Percentiles rank a stretch among this genome's conserved stretches.
Evolutionary conservation across 2,888 invertebrate genomes (phyloP).

Genomic region (Cynaeus angustus): DNA sequence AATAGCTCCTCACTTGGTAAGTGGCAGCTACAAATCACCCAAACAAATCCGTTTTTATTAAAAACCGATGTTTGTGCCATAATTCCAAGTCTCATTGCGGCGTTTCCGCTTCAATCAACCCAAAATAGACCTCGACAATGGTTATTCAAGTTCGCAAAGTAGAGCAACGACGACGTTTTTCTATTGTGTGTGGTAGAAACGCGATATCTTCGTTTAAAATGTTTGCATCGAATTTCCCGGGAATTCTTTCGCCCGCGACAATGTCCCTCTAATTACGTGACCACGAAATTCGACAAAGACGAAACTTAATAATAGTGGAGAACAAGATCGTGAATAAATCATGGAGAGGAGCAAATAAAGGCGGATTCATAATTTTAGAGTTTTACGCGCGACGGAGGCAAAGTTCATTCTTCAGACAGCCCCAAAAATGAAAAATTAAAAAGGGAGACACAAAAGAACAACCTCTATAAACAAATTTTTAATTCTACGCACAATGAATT

Average conservation of each 20-base stretch:
- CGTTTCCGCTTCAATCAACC: slow-evolving; percentile 32
- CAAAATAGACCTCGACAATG: slow-evolving; percentile 33
- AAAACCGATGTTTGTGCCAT: slow-evolving; percentile 21
- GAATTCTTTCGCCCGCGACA: slow-evolving; percentile 15
- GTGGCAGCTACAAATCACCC: slow-evolving; percentile 21
- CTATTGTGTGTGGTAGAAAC: slow-evolving; percentile 21
- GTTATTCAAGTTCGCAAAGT: slow-evolving; percentile 19
- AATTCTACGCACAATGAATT: too few species aligned
- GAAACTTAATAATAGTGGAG: slow-evolving; percentile 9
- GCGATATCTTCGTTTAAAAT: slow-evolving; percentile 19
- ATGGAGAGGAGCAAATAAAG: background rate
- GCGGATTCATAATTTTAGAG: slow-evolving; percentile 8
- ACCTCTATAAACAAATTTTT: too few species aligned
- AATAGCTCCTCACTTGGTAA: slow-evolving; percentile 14
- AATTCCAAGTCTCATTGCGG: slow-evolving; percentile 20
- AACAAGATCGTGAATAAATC: slow-evolving; percentile 13
- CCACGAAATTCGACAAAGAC: slow-evolving; percentile 3
- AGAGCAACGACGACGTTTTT: slow-evolving; percentile 27
- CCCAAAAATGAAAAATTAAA: too few species aligned
- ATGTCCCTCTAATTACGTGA: slow-evolving; percentile 19
- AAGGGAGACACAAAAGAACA: too few species aligned
- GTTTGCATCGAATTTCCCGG: slow-evolving; percentile 20
- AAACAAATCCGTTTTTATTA: slow-evolving; percentile 18
- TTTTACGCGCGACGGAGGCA: background rate
- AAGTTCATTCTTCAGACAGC: too few species aligned